Base-by-base conservation (phyloP, 2,113 vertebrate genomes). In the Esox niger region DNA sequence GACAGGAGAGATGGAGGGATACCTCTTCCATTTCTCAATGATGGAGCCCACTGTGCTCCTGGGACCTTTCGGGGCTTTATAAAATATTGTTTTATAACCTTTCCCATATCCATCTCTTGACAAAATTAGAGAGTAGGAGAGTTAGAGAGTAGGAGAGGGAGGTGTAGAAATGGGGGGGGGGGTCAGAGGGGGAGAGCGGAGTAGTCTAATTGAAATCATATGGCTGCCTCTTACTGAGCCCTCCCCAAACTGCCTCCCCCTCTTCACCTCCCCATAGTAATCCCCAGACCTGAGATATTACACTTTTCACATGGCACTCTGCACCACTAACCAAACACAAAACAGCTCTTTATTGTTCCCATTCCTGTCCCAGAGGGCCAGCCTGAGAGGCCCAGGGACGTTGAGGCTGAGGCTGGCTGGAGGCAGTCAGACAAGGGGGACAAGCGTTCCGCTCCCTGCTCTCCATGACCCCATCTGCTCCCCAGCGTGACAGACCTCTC, bases 161-260 rank as follows among this genome's bases (percentile, higher is more conserved):
- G 74, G 79, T 73, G n/a, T n/a, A n/a, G n/a, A n/a, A n/a, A n/a
- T n/a, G n/a, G n/a, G n/a, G n/a, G n/a, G n/a, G n/a, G n/a, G n/a
- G n/a, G n/a, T n/a, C n/a, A n/a, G n/a, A n/a, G n/a, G n/a, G n/a
- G n/a, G n/a, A n/a, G n/a, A n/a, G n/a, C n/a, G 62, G 74, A 70
- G 77, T 73, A 60, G 64, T 20, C 27, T 83, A 88, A 92, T 83
- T 84, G 73, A 80, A 89, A 79, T 87, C 90, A 89, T 84, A 87
- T 89, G 89, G 32, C 27, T 57, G 35, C 64, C 52, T 60, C 77
- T 71, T 55, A 31, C 30, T 7, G 15, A 70, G 56, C 72, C 78
- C 68, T 82, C 33, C 29, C 55, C 70, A 38, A 55, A 61, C 43
- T n/a, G 29, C 55, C 32, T 55, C 26, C 9, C 21, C 61, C 49